These are phyloP conservation scores for Drosophila meridiana DNA, from an alignment of 2,888 invertebrate species.

Conservation along the genomic window DNA sequence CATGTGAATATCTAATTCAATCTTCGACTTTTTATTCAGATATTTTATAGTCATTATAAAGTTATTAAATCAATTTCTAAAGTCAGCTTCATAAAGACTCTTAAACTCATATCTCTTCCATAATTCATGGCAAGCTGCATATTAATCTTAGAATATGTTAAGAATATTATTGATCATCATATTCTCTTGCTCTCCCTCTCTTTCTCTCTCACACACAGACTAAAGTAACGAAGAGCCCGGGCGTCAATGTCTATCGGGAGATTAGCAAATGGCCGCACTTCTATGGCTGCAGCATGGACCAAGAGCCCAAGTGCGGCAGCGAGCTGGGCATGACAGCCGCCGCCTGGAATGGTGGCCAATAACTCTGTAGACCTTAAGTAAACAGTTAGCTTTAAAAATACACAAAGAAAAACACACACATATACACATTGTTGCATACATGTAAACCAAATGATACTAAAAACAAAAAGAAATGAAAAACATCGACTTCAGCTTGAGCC, in stretches of 20 bases:
- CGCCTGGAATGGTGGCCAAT: slow-evolving; percentile 77
- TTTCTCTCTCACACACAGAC: slow-evolving; percentile 76
- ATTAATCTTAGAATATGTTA: neutral
- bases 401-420: neutral
- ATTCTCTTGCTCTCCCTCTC: neutral
- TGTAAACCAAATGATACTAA: slow-evolving; percentile 35
- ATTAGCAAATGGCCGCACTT: slow-evolving; percentile 86
- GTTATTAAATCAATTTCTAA: neutral
- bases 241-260: slow-evolving; percentile 85
- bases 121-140: neutral
- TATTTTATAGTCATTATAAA: neutral
- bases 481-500: slow-evolving; percentile 4
- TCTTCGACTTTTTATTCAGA: neutral
- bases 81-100: neutral
- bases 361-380: slow-evolving; percentile 29
- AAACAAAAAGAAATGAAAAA: slow-evolving; percentile 9
- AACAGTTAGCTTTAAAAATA: slow-evolving; percentile 38
- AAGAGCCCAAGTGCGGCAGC: slow-evolving; percentile 78
- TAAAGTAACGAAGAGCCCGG: slow-evolving; percentile 85
- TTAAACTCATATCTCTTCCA: neutral
- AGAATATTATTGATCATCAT: neutral
- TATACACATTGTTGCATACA: slow-evolving; percentile 9
- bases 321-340: slow-evolving; percentile 80
- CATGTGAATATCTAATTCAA: neutral
- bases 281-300: slow-evolving; percentile 79